Percentiles rank a stretch among this genome's conserved stretches.
Evolutionary conservation across 2,888 invertebrate genomes (phyloP).

Genomic region (Apodemia duryi): DNA sequence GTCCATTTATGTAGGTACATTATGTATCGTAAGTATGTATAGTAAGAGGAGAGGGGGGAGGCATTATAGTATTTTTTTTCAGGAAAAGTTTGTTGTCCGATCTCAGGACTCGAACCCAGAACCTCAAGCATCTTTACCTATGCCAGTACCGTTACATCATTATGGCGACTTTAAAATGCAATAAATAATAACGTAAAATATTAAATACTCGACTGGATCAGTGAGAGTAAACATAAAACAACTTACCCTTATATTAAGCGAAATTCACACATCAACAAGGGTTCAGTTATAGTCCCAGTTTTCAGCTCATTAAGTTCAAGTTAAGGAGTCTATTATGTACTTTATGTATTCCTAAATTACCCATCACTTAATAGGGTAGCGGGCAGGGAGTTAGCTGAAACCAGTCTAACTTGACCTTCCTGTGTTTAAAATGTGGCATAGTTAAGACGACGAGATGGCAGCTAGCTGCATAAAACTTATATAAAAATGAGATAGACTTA

Average conservation of each 20-base stretch:
- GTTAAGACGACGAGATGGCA: neutral
- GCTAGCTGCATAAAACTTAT: neutral
- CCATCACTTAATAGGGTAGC: slow-evolving; percentile 75
- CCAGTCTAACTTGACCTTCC: slow-evolving; percentile 46
- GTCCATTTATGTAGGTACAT: no score
- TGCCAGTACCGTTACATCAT: no score
- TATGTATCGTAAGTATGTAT: no score
- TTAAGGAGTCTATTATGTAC: slow-evolving; percentile 78
- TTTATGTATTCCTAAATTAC: slow-evolving; percentile 79
- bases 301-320: slow-evolving; percentile 75
- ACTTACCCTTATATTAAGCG: neutral
- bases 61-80: no score
- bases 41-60: no score
- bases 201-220: neutral
- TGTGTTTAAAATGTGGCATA: slow-evolving; percentile 21
- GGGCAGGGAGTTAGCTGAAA: slow-evolving; percentile 45
- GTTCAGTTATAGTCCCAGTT: slow-evolving; percentile 36
- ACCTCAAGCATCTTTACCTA: no score
- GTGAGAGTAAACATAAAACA: neutral
- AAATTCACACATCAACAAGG: slow-evolving; percentile 3
- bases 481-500: neutral
- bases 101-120: no score
- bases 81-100: no score
- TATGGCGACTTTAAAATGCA: no score
- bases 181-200: no score